Evolutionary conservation across 2,888 invertebrate species (phyloP).

Genomic region (Stenoptilia bipunctidactyla): DNA sequence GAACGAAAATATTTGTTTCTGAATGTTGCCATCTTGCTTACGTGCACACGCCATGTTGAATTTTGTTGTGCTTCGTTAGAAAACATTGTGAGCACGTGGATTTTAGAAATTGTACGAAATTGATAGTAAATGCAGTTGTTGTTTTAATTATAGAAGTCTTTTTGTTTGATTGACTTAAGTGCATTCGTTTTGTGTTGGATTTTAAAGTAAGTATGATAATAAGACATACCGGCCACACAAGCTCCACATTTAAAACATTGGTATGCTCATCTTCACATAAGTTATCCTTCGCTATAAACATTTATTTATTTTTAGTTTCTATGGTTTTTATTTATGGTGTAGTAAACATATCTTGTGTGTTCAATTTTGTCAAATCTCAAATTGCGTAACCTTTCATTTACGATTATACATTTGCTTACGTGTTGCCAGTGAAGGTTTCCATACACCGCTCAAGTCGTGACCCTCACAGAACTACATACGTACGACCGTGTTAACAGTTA

Average conservation of each 20-base stretch:
- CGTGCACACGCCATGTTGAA: conserved; percentile 73
- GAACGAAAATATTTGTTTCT: conserved; percentile 12
- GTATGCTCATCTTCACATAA: conserved; percentile 16
- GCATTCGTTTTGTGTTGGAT: conserved; percentile 31
- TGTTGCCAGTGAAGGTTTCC: conserved; percentile 64
- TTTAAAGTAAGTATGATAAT: conserved; percentile 46
- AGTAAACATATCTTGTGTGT: background rate
- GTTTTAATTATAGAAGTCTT: conserved; percentile 31
- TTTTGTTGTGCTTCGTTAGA: conserved; percentile 70
- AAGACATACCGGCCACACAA: conserved; percentile 40
- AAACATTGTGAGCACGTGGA: conserved; percentile 82
- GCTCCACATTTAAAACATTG: conserved; percentile 41
- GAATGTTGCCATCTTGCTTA: conserved; percentile 32
- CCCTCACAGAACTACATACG: conserved; percentile 35
- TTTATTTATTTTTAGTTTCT: background rate
- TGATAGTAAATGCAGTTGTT: conserved; percentile 45
- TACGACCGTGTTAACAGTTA: conserved; percentile 13
- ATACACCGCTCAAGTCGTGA: conserved; percentile 59
- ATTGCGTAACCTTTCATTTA: conserved; percentile 69
- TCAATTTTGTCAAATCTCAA: conserved; percentile 21
- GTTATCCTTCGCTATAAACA: conserved; percentile 16
- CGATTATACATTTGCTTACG: conserved; percentile 63
- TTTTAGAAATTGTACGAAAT: conserved; percentile 56
- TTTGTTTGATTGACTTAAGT: conserved; percentile 28
- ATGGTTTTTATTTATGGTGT: no score